Evolutionary conservation across 2,888 invertebrate genomes (phyloP), one percentile per base, ranked within the genome.

Genomic region (Dichetophora obliterata): DNA sequence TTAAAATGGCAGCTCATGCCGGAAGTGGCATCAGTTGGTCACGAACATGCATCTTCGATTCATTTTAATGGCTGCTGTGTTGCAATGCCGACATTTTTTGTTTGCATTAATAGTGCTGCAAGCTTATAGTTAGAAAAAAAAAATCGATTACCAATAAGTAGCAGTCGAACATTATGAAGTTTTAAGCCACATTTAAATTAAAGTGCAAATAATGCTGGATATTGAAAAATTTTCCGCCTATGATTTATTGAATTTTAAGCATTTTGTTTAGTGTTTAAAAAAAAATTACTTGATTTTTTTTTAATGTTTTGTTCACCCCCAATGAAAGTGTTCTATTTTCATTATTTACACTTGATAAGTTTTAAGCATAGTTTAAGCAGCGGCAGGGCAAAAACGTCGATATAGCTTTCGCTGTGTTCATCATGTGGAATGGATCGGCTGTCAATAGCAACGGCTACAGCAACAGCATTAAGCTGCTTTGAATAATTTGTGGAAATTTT

Each of bases 401-500:
- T 59, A 27, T 27, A 14, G 22, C 14, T 59, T 24, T 27, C 11
- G 16, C 59, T 27, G 59, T 59, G 59, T 11, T 59, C 59, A 59
- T 59, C 27, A 22, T 27, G 14, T 59, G 59, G 24, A 59, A 59
- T 27, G 27, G 11, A 27, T 27, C 22, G 59, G 59, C 27, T 59
- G 59, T 59, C 59, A 27, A 27, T 59, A 27, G 59, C 27, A 43
- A 43, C 43, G 14, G 43, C 27, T 6, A 43, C 43, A 43, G 43
- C 27, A 31, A 31, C 31, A 59, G 27, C 59, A 3, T 22, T 59
- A 16, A 59, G 14, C 16, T 59, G 24, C 22, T 59, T 27, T 27
- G 59, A 24, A 59, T 59, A 59, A 59, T 59, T 59, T 59, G 11
- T 24, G 14, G 27, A 59, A 59, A 59, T 59, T 59, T 59, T 59